Evolutionary conservation across 2,888 invertebrate species (phyloP).

Genomic region (Pyralis farinalis): DNA sequence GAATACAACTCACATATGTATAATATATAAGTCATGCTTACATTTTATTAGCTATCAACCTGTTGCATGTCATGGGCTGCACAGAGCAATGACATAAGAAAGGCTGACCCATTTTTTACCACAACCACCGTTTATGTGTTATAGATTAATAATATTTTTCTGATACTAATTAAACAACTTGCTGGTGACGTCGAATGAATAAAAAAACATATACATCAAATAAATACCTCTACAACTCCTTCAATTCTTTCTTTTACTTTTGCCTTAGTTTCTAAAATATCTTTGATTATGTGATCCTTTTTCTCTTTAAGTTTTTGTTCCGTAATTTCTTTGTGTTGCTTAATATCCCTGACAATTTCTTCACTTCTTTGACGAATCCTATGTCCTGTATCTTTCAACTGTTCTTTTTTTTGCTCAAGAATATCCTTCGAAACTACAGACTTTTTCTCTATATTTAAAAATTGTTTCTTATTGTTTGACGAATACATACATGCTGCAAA

Average conservation of each 20-base stretch:
- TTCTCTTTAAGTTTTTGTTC: conserved; percentile 74
- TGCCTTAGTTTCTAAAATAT: conserved; percentile 85
- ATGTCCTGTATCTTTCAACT: conserved; percentile 81
- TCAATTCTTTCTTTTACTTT: conserved; percentile 87
- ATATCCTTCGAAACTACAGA: conserved; percentile 77
- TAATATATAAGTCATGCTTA: too few relatives aligned
- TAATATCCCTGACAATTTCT: conserved; percentile 66
- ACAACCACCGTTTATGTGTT: too few relatives aligned
- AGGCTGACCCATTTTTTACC: too few relatives aligned
- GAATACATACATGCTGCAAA: conserved; percentile 48
- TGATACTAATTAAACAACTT: too few relatives aligned
- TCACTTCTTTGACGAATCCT: conserved; percentile 66
- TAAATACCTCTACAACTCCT: conserved; percentile 85
- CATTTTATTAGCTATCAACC: too few relatives aligned
- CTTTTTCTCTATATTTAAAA: conserved; percentile 65
- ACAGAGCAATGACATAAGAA: too few relatives aligned
- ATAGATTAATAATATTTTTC: too few relatives aligned
- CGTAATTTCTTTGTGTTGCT: conserved; percentile 64
- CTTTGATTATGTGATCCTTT: conserved; percentile 84
- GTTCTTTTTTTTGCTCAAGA: conserved; percentile 82
- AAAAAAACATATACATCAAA: too few relatives aligned
- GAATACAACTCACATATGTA: too few relatives aligned
- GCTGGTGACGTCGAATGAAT: too few relatives aligned
- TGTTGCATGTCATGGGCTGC: too few relatives aligned
- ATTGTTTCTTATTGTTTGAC: conserved; percentile 60